Evolutionary conservation across 2,888 invertebrate species (phyloP).

Genomic region (Polyommatus icarus): DNA sequence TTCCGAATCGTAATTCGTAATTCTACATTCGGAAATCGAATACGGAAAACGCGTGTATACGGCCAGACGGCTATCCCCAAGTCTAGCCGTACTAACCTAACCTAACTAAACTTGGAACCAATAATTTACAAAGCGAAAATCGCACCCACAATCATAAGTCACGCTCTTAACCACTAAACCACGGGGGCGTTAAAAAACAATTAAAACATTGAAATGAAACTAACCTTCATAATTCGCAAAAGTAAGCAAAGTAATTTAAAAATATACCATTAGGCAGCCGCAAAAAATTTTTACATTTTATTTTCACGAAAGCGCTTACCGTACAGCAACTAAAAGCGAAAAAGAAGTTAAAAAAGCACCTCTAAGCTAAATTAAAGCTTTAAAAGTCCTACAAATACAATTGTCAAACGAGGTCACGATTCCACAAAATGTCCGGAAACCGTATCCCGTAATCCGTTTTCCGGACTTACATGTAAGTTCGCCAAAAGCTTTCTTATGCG

Average conservation of each 20-base stretch:
- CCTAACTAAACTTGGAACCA: too few species aligned
- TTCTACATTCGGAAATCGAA: too few species aligned
- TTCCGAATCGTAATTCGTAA: too few species aligned
- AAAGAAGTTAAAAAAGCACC: constrained; percentile 1
- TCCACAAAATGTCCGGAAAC: not conserved
- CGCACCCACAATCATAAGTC: too few species aligned
- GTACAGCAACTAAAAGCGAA: not conserved
- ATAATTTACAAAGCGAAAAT: too few species aligned
- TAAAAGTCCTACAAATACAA: constrained; percentile 12
- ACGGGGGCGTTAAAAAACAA: too few species aligned
- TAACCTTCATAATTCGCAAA: too few species aligned
- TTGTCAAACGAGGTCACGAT: not conserved
- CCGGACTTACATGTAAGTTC: not conserved
- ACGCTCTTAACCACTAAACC: too few species aligned
- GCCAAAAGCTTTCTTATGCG: not conserved
- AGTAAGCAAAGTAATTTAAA: not conserved
- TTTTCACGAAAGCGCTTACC: not conserved
- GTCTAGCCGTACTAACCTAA: too few species aligned
- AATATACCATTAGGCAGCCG: not conserved
- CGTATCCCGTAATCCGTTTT: not conserved
- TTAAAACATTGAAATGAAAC: too few species aligned
- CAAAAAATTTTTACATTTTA: not conserved
- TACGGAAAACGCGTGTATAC: too few species aligned
- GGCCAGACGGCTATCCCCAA: too few species aligned
- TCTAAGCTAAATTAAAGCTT: not conserved